phyloP scores from a whole-genome alignment of 2,113 vertebrate species.

The Penelope pileata region DNA sequence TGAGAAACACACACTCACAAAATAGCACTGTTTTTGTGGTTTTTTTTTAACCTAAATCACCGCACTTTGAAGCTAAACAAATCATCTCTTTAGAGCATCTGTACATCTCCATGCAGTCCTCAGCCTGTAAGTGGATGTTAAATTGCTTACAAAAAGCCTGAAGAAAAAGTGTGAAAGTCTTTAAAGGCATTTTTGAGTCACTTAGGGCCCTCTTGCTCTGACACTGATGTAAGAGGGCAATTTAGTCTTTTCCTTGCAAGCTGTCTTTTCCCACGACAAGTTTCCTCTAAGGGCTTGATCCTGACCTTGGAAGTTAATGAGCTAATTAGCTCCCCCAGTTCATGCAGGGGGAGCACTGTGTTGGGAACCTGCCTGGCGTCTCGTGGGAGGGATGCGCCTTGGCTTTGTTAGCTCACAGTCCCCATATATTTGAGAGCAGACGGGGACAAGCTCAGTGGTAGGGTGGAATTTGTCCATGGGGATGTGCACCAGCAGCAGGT shows the following conservation, averaged over 20 bases:
- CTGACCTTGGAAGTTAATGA: neutral
- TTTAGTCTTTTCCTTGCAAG: constrained; percentile 23
- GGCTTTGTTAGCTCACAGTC: neutral
- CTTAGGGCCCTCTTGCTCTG: neutral
- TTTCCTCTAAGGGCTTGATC: neutral
- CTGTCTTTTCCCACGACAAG: neutral
- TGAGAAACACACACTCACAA: neutral
- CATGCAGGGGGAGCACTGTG: neutral
- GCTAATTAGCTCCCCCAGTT: neutral
- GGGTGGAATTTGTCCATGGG: neutral
- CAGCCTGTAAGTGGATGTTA: neutral
- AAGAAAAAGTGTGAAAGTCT: neutral
- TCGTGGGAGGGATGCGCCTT: neutral
- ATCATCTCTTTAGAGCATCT: constrained; percentile 46
- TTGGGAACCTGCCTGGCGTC: neutral
- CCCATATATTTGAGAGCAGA: neutral
- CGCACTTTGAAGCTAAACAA: constrained; percentile 51
- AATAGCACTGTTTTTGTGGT: neutral
- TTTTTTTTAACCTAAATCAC: neutral
- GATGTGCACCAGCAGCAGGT: neutral
- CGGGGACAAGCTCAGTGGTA: neutral
- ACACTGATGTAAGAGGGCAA: neutral
- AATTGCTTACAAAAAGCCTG: constrained; percentile 18
- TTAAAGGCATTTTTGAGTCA: neutral
- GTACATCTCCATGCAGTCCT: neutral